Evolutionary conservation across 2,888 invertebrate species (phyloP).

Genomic region (Caenorhabditis plicata): DNA sequence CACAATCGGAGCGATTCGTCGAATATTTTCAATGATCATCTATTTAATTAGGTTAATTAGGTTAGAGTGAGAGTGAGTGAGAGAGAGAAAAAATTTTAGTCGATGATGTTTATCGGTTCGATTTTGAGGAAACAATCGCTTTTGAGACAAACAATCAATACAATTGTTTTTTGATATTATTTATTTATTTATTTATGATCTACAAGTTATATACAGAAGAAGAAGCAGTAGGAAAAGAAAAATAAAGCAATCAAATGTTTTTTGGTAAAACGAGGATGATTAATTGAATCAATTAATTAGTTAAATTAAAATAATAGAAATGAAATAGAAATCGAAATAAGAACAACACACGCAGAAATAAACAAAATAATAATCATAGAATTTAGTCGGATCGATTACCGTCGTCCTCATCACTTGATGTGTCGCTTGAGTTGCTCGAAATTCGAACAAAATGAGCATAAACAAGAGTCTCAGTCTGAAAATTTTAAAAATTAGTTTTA

Average conservation of each 20-base stretch:
- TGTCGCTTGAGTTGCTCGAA: conserved; percentile 11
- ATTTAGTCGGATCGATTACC: conserved; percentile 45
- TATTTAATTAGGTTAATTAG: background rate
- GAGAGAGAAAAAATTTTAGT: too few relatives aligned
- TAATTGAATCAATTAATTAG: too few relatives aligned
- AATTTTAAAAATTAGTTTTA: background rate
- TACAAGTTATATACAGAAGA: too few relatives aligned
- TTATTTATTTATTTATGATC: too few relatives aligned
- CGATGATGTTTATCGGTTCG: too few relatives aligned
- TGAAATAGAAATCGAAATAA: background rate
- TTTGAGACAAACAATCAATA: background rate
- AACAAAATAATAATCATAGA: background rate
- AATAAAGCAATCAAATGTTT: background rate
- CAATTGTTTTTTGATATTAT: too few relatives aligned
- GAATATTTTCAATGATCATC: background rate
- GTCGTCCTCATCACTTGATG: conserved; percentile 51
- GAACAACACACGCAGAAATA: too few relatives aligned
- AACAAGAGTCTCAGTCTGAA: conserved; percentile 60
- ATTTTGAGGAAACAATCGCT: conserved; percentile 5
- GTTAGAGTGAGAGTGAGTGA: conserved; percentile 1
- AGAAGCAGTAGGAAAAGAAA: conserved; percentile 1
- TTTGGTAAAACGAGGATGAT: background rate
- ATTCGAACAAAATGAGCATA: conserved; percentile 59
- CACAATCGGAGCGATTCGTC: conserved; percentile 1
- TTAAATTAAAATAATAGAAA: background rate